Conservation (phyloP, 2,113 vertebrate genomes). For the Malurus melanocephalus region DNA sequence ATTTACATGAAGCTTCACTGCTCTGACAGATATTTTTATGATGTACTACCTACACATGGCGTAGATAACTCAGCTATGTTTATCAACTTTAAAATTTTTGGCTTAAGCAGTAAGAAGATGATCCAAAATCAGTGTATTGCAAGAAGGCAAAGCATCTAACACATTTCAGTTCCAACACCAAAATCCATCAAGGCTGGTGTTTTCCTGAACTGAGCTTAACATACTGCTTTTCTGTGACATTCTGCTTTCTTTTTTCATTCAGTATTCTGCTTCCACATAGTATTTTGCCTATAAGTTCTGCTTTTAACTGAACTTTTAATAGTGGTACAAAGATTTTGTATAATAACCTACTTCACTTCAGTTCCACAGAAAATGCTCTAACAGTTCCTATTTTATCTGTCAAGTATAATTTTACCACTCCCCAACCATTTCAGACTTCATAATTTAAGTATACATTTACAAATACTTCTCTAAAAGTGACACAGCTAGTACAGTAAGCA, state of each 20-base stretch:
- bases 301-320: not conserved
- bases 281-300: not conserved
- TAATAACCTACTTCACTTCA: not conserved
- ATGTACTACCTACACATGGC: not conserved
- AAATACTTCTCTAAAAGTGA: conserved; percentile 21
- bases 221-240: not conserved
- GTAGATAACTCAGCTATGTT: not conserved
- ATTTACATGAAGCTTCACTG: not conserved
- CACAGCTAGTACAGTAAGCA: not conserved
- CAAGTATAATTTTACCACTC: not conserved
- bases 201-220: not conserved
- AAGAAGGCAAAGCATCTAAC: not conserved
- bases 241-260: not conserved
- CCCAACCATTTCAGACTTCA: not conserved
- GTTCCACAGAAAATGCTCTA: not conserved
- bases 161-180: not conserved
- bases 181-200: not conserved
- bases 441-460: conserved; percentile 13
- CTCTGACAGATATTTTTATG: not conserved
- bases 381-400: not conserved
- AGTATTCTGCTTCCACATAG: not conserved
- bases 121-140: conserved; percentile 12
- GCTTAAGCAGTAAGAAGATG: not conserved
- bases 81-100: not conserved
- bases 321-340: not conserved